Base-by-base conservation (phyloP, 2,888 invertebrate species). In the Siphonodentalium dalli region DNA sequence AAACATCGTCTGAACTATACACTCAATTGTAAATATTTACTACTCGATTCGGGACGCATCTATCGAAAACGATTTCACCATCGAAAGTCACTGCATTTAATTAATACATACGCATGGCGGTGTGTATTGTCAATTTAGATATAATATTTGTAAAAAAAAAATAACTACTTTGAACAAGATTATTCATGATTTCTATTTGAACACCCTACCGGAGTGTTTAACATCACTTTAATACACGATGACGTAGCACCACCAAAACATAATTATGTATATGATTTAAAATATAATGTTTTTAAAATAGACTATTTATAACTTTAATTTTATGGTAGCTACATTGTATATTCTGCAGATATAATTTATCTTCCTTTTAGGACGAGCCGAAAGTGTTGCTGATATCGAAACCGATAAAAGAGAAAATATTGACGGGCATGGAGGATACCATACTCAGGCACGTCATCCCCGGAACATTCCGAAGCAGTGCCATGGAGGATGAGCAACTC, bases 391-490 rank as follows among this genome's bases (percentile, higher is more conserved):
- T 66, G 47, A 66, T 72, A 2, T 71, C 72, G 3, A 48, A 65
- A 28, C 56, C 64, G 23, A 51, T 68, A 6, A 57, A 57, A 7
- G 61, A 65, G 18, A 45, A 46, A 21, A 54, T 75, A 6, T 62
- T 73, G 5, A 49, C 67, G 2, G 57, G 72, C 66, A 79, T 85
- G 37, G 82, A 83, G 53, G 83, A 85, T 47, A 71, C 87, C 21
- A 82, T 87, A 42, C 80, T 86, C 35, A 85, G 85, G 61, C 88
- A 89, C 69, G 83, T 87, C 47, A 84, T 86, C 1, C 75, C 83
- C 35, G 88, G 87, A 4, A 84, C 86, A 60, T 69, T 86, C 18
- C 85, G 85, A 63, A 82, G 87, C 47, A 84, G 85, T 57, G 86
- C 87, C 68, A 72, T 88, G 23, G 78, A 82, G 15, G 88, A 88